Conservation (phyloP, 2,888 invertebrate genomes). For the Eledone cirrhosa region DNA sequence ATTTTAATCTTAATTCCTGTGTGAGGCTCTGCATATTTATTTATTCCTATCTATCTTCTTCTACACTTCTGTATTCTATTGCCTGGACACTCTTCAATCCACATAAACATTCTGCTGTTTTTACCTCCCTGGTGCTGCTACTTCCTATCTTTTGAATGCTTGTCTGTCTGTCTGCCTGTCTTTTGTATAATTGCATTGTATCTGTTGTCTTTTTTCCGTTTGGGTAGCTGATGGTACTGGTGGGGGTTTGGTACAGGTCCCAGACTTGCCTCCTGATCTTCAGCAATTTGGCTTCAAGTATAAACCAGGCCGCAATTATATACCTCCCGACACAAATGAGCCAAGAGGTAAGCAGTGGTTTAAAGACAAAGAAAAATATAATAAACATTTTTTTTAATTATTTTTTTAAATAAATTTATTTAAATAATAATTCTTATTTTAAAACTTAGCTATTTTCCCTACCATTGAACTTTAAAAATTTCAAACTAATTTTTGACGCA, state of each 20-base stretch:
- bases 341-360: conserved; percentile 25
- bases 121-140: neutral
- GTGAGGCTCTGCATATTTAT: too few species aligned
- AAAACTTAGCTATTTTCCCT: too few species aligned
- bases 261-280: conserved; percentile 6
- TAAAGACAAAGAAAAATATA: neutral
- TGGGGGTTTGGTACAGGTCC: conserved; percentile 41
- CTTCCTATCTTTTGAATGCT: neutral
- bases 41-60: too few species aligned
- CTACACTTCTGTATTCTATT: too few species aligned
- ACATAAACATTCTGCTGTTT: neutral
- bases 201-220: conserved; percentile 18
- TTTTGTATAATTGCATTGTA: conserved; percentile 12
- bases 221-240: conserved; percentile 49
- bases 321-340: neutral
- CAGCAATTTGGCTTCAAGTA: conserved; percentile 19
- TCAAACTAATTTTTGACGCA: too few species aligned
- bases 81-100: too few species aligned
- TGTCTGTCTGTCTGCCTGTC: conserved; percentile 6
- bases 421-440: too few species aligned
- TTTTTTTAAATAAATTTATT: too few species aligned
- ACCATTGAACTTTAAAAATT: too few species aligned
- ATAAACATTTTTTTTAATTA: neutral
- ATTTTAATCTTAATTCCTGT: too few species aligned
- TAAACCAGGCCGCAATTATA: conserved; percentile 1